A percentile compares a stretch with the other conserved stretches of the same genome.
phyloP scores from a whole-genome alignment of 2,113 vertebrate genomes.

The Scomber scombrus region DNA sequence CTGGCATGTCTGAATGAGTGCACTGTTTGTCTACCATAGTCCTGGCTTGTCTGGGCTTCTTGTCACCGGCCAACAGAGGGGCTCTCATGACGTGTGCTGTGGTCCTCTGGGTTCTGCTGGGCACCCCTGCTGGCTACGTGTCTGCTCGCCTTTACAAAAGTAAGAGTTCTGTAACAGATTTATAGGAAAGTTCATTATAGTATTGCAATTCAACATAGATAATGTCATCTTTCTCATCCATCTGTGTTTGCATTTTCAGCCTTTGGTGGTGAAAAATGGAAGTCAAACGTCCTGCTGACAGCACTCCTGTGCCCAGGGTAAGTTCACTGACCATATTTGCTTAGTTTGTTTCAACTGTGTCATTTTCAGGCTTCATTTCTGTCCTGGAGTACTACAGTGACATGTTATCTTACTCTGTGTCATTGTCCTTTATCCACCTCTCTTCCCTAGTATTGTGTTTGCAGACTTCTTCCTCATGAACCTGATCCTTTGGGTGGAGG shows the following conservation, averaged over 20 bases:
- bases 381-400: neutral
- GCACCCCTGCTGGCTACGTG: conserved; percentile 96
- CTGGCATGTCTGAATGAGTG: neutral
- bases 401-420: conserved; percentile 4
- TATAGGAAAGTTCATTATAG: neutral
- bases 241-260: conserved; percentile 83
- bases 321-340: conserved; percentile 51
- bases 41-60: conserved; percentile 97
- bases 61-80: conserved; percentile 97
- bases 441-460: conserved; percentile 91
- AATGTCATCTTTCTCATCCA: neutral
- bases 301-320: conserved; percentile 98
- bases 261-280: conserved; percentile 99
- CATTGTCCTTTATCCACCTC: neutral
- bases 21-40: conserved; percentile 79
- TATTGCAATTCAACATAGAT: neutral
- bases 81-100: conserved; percentile 99
- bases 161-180: conserved; percentile 53
- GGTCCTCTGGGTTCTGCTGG: conserved; percentile 96
- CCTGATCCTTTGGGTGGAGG: conserved; percentile 98
- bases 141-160: conserved; percentile 90
- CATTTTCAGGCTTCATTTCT: neutral
- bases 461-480: conserved; percentile 99
- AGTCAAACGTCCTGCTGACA: conserved; percentile 97
- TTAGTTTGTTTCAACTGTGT: neutral